Conservation (phyloP, 2,888 invertebrate genomes). For the Xanthia icteritia region DNA sequence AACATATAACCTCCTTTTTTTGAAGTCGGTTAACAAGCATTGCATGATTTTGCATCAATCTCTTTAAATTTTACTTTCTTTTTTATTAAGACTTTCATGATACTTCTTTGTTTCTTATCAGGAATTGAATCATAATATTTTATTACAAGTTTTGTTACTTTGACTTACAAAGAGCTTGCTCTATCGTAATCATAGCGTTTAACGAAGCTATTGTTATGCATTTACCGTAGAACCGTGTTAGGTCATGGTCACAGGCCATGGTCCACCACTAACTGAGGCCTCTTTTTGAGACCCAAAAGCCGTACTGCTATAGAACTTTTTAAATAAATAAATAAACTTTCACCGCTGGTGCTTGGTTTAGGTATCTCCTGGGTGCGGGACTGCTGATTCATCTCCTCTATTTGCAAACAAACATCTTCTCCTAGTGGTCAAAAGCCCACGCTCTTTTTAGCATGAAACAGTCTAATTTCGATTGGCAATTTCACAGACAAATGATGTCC, state of each 20-base stretch:
- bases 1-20: no score
- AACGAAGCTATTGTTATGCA: not conserved
- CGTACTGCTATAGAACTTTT: not conserved
- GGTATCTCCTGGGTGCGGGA: not conserved
- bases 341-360: no score
- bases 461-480: not conserved
- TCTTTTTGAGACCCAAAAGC: not conserved
- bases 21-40: no score
- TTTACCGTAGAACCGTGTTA: not conserved
- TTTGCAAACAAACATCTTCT: not conserved
- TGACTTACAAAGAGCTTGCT: not conserved
- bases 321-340: no score
- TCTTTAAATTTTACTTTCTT: conserved; percentile 39
- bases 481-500: not conserved
- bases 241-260: not conserved
- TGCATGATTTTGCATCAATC: conserved; percentile 46
- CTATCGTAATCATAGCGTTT: not conserved
- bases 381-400: not conserved
- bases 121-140: conserved; percentile 13
- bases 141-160: not conserved
- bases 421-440: not conserved
- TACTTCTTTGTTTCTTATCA: conserved; percentile 24
- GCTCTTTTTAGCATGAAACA: not conserved
- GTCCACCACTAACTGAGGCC: not conserved
- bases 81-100: conserved; percentile 29